These are phyloP conservation scores for Philopotamus ludificatus DNA, from an alignment of 1,140 invertebrate genomes.

Conservation along the genomic window DNA sequence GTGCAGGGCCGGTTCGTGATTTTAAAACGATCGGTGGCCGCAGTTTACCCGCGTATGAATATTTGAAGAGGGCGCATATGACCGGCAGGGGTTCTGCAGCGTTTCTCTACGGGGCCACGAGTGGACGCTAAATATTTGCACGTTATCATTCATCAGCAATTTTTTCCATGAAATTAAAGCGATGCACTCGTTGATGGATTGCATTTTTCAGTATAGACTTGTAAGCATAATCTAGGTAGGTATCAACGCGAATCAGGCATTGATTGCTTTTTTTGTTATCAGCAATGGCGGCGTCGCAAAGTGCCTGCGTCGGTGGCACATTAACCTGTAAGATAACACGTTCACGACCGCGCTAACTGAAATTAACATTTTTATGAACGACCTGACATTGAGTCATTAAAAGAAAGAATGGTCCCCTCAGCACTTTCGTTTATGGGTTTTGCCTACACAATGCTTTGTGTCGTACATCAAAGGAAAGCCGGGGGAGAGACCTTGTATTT, in stretches of 20 bases:
- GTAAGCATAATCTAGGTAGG: no score
- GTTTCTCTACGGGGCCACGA: not conserved
- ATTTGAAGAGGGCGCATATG: conserved; percentile 8
- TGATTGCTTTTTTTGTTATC: no score
- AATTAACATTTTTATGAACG: not conserved
- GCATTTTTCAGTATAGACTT: no score
- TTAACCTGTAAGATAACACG: no score
- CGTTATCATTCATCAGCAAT: not conserved
- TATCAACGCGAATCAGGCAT: no score
- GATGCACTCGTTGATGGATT: no score
- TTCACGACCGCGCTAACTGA: not conserved
- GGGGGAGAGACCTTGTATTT: not conserved
- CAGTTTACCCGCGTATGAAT: conserved; percentile 9
- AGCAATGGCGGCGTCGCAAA: no score
- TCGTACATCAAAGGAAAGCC: conserved; percentile 21
- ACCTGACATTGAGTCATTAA: conserved; percentile 14
- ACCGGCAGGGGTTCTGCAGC: not conserved
- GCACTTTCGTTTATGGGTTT: conserved; percentile 24
- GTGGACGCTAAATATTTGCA: conserved; percentile 5
- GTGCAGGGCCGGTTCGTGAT: no score
- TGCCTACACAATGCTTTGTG: conserved; percentile 26
- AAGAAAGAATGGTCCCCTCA: not conserved
- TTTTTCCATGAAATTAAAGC: no score
- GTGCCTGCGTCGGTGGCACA: no score
- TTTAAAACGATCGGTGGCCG: no score